phyloP scores from a whole-genome alignment of 2,113 vertebrate genomes.

The Ictalurus punctatus region DNA sequence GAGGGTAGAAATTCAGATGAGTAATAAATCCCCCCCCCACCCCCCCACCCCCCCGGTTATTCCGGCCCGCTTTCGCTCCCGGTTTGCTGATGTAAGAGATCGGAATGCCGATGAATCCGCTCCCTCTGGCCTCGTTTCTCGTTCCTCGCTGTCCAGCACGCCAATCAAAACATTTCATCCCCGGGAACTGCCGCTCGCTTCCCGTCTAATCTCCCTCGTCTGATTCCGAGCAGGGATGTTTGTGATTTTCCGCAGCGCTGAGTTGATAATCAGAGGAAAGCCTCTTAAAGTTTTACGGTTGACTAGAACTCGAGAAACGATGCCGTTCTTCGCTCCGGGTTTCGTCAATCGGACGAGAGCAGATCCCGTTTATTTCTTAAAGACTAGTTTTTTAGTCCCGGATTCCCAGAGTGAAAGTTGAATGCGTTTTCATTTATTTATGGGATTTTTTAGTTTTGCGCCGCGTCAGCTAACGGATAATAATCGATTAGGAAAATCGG shows the following conservation, averaged over 20 bases:
- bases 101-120: slow-evolving; percentile 41
- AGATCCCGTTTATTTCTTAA: no score
- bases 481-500: no score
- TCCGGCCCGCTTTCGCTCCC: neutral
- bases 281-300: neutral
- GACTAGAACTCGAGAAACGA: neutral
- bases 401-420: no score
- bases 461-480: no score
- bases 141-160: neutral
- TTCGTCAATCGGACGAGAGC: no score
- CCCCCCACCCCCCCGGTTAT: no score
- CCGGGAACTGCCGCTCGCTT: slow-evolving; percentile 18
- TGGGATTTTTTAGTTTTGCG: no score
- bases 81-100: slow-evolving; percentile 31
- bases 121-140: slow-evolving; percentile 8
- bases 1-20: neutral
- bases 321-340: neutral
- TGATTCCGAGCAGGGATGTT: neutral
- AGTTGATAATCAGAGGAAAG: neutral
- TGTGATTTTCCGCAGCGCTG: neutral
- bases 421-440: no score
- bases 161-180: slow-evolving; percentile 33
- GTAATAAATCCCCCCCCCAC: no score
- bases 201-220: neutral
- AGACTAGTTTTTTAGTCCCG: no score